Evolutionary conservation across 2,797 vertebrate genomes (phyloP), one percentile per base, ranked within the genome.

Genomic region (Aplochiton taeniatus): DNA sequence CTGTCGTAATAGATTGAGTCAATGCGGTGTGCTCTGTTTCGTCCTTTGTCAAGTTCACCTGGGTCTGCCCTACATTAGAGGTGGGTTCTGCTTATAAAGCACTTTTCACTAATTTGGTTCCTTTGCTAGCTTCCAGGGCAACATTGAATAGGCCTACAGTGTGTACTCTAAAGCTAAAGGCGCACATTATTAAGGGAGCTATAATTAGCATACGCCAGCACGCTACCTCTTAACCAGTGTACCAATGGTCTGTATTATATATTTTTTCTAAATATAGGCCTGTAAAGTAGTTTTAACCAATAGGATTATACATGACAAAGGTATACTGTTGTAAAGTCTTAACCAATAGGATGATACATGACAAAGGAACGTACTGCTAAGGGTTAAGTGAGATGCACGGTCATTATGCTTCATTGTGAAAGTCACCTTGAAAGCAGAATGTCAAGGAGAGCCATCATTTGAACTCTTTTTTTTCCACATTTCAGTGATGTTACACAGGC

Each of bases 41-140:
- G 79, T 80, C 81, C 78, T 83, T 79, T 77, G 75, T 62, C 59
- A 5, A 51, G 6, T 17, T 61, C 47, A 50, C 47, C 18, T 50
- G 47, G 20, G 47, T 31, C 20, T 49, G 72, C 75, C 65, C 74
- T 54, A 31, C 31, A 31, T 31, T 31, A 31, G 31, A 31, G 31
- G 31, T 31, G 31, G n/a, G 6, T 65, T 10, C 78, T 78, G 77
- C 83, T 76, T 78, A 66, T 67, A 68, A 81, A 66, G 76, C 78
- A 70, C 70, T 82, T 83, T 31, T 84, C 64, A 60, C 77, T 83
- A 74, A 85, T 88, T 83, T 77, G 77, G 77, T 82, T 43, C 65
- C 79, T 78, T 79, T 79, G 69, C 74, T 69, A 41, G 72, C 64
- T 73, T 61, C 49, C 57, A 70, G 43, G 58, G 67, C 59, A 75